Percentiles rank a stretch among this genome's conserved stretches.
These are phyloP conservation scores for Agriopis leucophaearia DNA, from an alignment of 2,888 invertebrate genomes.

Conservation along the genomic window DNA sequence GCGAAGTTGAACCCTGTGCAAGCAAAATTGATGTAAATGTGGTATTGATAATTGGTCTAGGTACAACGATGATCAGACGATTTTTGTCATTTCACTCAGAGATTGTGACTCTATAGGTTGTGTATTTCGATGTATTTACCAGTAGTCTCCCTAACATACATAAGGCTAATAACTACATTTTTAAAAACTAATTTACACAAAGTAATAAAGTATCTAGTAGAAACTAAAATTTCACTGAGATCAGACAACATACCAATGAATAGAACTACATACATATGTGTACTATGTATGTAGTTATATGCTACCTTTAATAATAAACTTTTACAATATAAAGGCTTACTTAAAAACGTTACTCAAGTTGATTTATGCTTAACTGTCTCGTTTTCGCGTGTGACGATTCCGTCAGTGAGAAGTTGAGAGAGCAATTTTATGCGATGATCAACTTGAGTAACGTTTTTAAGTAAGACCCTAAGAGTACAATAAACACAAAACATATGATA, in stretches of 20 bases:
- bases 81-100: no score
- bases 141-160: conserved; percentile 19
- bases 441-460: no score
- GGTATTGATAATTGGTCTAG: no score
- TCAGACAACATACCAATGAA: conserved; percentile 51
- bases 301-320: conserved; percentile 11
- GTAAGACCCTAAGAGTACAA: neutral
- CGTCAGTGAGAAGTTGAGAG: no score
- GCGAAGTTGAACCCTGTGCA: no score
- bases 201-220: conserved; percentile 35
- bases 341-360: no score
- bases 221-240: conserved; percentile 53
- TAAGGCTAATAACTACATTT: neutral
- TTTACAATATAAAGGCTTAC: neutral
- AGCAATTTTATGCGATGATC: no score
- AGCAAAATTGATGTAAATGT: no score
- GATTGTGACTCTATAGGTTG: no score
- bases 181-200: conserved; percentile 7
- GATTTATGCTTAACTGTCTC: no score
- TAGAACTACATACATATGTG: conserved; percentile 14
- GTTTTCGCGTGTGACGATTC: no score
- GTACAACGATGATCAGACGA: no score
- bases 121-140: neutral
- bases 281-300: neutral
- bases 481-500: conserved; percentile 16